Conservation (phyloP, 2,113 vertebrate species). For the Mandrillus leucophaeus region DNA sequence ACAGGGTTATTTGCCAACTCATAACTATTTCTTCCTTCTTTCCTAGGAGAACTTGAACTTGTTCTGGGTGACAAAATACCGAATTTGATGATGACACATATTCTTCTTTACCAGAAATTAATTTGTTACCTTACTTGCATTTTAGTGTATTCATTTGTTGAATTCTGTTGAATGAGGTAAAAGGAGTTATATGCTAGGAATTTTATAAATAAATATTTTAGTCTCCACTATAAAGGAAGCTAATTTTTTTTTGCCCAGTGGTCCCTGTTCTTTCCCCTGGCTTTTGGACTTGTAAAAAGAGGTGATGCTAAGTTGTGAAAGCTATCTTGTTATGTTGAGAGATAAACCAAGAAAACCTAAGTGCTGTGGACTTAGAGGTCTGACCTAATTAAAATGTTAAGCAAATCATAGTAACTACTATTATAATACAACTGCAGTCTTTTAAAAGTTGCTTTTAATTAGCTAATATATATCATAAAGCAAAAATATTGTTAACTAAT, state of each 20-base stretch:
- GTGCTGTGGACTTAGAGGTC: not conserved
- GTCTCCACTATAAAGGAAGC: not conserved
- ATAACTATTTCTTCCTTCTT: not conserved
- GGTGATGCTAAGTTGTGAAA: not conserved
- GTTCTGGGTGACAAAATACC: not conserved
- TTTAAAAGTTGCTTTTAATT: not conserved
- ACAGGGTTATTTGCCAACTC: not conserved
- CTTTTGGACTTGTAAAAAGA: not conserved
- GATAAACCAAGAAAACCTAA: not conserved
- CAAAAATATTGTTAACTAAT: not conserved
- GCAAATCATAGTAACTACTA: not conserved
- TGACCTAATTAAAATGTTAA: not conserved
- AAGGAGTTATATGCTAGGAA: not conserved
- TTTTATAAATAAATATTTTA: not conserved
- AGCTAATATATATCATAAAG: not conserved
- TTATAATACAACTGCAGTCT: not conserved
- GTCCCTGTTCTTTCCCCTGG: not conserved
- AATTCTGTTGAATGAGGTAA: not conserved
- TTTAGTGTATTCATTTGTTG: not conserved
- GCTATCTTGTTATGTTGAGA: not conserved
- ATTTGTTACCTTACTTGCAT: not conserved
- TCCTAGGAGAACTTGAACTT: not conserved
- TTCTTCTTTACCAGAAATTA: not conserved
- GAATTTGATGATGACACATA: not conserved
- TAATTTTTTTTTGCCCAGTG: not conserved